Base-by-base conservation (phyloP, 2,888 invertebrate species). In the Drosophila villosipedis region DNA sequence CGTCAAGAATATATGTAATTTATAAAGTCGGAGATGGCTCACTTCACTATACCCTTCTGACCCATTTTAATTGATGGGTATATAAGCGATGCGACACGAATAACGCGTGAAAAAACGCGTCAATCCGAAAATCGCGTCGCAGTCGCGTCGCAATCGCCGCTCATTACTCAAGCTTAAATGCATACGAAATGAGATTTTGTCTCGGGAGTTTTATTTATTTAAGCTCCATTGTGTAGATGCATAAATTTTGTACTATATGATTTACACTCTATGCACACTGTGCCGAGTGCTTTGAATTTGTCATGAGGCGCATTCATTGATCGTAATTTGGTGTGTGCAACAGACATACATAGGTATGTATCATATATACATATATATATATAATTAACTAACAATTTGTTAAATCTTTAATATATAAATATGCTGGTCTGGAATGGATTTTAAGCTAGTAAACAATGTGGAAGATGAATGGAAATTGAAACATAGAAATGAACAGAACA, bases 171-270 rank as follows among this genome's bases (percentile, higher is more conserved):
- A 77, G 85, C 83, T 91, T 87, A 91, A 91, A 87, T 89, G 90
- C 91, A 90, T 91, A 91, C 80, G 80, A 88, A 91, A 91, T 87
- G 90, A 90, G 86, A 70, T 76, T 77, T 80, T 79, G 79, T 84
- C 76, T 83, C 73, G 69, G 64, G 33, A 72, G 69, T 74, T 76
- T 82, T 76, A 78, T 73, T 82, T 82, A 82, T 78, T 78, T 71
- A 68, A 76, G 71, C 77, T 72, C 43, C 72, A 80, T 78, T 78
- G 66, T 76, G 65, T 71, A n/a, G 71, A 63, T 39, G 39, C 39
- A 57, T 67, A 79, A 73, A 82, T 74, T 84, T 75, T 77, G 69
- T 82, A 73, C 76, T 67, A 82, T 73, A 79, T 84, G 83, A 79
- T 84, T 87, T 81, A 84, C 80, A 80, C 78, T 57, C 80, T 80